Evolutionary conservation across 2,113 vertebrate genomes (phyloP), one percentile per base, ranked within the genome.

Genomic region (Eleginops maclovinus): DNA sequence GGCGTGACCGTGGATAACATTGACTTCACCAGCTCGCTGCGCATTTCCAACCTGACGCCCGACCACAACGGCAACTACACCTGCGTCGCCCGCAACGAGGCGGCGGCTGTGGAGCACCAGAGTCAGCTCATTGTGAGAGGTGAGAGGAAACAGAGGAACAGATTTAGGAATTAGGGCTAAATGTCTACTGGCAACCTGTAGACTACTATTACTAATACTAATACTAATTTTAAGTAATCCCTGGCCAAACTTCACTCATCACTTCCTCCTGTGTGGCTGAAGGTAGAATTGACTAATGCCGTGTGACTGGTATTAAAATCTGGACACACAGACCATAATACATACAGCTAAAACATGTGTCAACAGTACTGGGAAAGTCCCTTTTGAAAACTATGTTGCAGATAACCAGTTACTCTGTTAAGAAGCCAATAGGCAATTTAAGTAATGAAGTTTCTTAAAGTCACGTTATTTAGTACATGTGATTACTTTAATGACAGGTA

Each of bases 61-160:
- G 95, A 99, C 94, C 98, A 99, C 91, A 99, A 99, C 0, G 98
- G 98, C 47, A 99, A 99, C 78, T 99, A 99, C 54, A 99, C 98
- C 77, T 99, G 98, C 92, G 97, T 99, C 0, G 98, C 98, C n/a
- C 94, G 98, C 44, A 99, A 99, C 0, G 98, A 99, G 44, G 98
- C 98, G 0, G 97, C 98, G 0, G 96, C 97, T 0, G 97, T 99
- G 88, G 97, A 98, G 82, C 98, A 99, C 93, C 97, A 97, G 63
- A 99, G 98, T 91, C 98, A 99, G 86, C 93, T 99, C 43, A 99
- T 99, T 0, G 98, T 99, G 11, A 94, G 98, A 96, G 98, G 98
- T 99, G 72, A 93, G 93, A 41, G 36, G 64, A 9, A 66, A 44
- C 28, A 55, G 11, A 63, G 65, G 24, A 67, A 22, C 28, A 61